Percentiles rank a stretch among this genome's conserved stretches.
phyloP scores from a whole-genome alignment of 92 coral and sea anemone species.

The Phymanthus crucifer region DNA sequence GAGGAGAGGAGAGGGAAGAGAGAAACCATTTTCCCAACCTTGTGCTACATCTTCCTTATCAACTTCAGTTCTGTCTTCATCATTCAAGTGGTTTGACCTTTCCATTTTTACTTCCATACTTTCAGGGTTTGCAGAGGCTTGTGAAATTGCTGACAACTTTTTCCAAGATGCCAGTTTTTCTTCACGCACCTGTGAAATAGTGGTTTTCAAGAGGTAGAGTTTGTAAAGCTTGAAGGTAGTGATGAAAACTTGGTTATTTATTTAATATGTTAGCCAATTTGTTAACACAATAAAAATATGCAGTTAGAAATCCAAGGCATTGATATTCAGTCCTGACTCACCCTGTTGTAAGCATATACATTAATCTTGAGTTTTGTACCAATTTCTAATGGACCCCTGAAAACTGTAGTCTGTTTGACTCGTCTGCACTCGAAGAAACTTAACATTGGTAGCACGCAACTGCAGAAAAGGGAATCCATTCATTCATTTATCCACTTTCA shows the following conservation, averaged over 20 bases:
- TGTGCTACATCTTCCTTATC: constrained; percentile 92
- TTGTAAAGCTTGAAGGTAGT: not conserved
- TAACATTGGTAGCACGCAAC: constrained; percentile 90
- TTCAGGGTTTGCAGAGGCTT: constrained; percentile 81
- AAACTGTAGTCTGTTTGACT: constrained; percentile 82
- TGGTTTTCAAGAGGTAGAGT: not conserved
- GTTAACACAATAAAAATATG: too few relatives aligned
- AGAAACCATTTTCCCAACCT: constrained; percentile 41
- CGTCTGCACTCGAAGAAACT: constrained; percentile 88
- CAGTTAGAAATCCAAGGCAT: too few relatives aligned
- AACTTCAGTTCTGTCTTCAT: constrained; percentile 95
- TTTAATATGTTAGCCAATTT: too few relatives aligned
- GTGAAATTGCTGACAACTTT: constrained; percentile 88
- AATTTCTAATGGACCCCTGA: constrained; percentile 92
- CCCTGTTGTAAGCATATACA: constrained; percentile 88
- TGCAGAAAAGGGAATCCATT: constrained; percentile 12
- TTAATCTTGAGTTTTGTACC: constrained; percentile 92
- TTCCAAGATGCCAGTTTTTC: constrained; percentile 92
- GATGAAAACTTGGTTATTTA: too few relatives aligned
- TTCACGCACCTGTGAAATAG: constrained; percentile 73
- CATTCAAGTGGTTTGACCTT: constrained; percentile 82
- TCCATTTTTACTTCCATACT: constrained; percentile 89
- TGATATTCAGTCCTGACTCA: constrained; percentile 26
- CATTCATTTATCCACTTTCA: not conserved
- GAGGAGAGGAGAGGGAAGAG: too few relatives aligned